phyloP scores from a whole-genome alignment of 2,888 invertebrate genomes.

The Daptonema setosum region DNA sequence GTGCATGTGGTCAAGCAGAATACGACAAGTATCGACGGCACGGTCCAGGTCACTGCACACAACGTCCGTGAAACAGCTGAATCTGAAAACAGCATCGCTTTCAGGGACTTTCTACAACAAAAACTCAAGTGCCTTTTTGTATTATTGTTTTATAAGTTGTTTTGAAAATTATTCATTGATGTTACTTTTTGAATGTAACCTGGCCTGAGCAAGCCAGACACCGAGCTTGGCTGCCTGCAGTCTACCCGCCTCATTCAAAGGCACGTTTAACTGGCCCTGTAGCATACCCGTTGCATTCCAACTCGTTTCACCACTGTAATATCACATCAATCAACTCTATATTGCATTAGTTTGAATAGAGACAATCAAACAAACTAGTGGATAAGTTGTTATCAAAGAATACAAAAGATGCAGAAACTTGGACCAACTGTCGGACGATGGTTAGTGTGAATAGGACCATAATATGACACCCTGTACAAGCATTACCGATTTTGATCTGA shows the following conservation, averaged over 20 bases:
- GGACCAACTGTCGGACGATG: background rate
- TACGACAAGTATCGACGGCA: background rate
- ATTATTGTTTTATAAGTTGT: no score
- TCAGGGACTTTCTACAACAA: no score
- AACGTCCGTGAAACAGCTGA: background rate
- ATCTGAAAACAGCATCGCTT: no score
- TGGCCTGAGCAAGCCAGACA: background rate
- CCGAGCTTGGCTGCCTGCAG: background rate
- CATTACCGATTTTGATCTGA: no score
- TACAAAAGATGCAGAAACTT: background rate
- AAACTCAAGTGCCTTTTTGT: no score
- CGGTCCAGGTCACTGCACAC: background rate
- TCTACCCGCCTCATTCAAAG: background rate
- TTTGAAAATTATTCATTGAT: no score
- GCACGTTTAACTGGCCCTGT: background rate
- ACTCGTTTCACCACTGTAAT: background rate
- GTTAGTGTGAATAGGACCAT: background rate
- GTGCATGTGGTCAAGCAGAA: no score
- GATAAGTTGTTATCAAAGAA: background rate
- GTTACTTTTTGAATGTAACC: no score
- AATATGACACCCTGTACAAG: no score
- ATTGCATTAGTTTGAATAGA: no score
- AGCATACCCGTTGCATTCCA: background rate
- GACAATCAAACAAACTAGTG: background rate
- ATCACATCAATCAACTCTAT: background rate